A percentile compares a stretch with the other conserved stretches of the same genome.
phyloP scores from a whole-genome alignment of 2,888 invertebrate species.

The Pherbina coryleti region DNA sequence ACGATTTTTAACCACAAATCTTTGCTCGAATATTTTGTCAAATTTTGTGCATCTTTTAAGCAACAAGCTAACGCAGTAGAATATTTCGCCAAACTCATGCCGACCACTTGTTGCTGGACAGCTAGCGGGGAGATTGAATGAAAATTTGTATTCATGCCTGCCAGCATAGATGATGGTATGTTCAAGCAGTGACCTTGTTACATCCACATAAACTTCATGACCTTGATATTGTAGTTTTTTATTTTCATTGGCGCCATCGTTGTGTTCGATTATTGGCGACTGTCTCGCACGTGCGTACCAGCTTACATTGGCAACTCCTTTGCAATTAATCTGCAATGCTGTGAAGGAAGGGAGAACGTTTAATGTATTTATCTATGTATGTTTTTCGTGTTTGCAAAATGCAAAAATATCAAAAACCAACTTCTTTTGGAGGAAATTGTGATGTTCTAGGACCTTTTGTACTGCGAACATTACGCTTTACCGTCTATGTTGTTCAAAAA shows the following conservation, averaged over 20 bases:
- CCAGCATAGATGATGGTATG: constrained; percentile 31
- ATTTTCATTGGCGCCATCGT: constrained; percentile 50
- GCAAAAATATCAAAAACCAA: too few species aligned
- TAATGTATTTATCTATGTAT: too few species aligned
- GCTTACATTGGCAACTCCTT: constrained; percentile 47
- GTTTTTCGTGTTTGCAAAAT: too few species aligned
- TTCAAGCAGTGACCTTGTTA: constrained; percentile 40
- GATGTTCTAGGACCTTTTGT: too few species aligned
- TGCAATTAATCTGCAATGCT: constrained; percentile 18
- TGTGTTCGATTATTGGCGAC: constrained; percentile 51
- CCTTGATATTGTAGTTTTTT: constrained; percentile 42
- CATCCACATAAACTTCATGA: constrained; percentile 42
- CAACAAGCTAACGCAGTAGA: constrained; percentile 47
- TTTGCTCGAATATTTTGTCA: constrained; percentile 51
- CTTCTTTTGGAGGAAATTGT: too few species aligned
- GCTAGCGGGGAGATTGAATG: constrained; percentile 48
- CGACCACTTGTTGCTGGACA: constrained; percentile 51
- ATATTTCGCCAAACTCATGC: constrained; percentile 48
- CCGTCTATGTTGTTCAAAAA: too few species aligned
- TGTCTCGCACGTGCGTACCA: constrained; percentile 50
- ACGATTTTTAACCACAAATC: constrained; percentile 49
- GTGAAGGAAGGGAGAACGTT: neutral
- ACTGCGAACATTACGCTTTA: too few species aligned
- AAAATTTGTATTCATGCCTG: constrained; percentile 40
- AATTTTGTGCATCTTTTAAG: constrained; percentile 48